phyloP scores from a whole-genome alignment of 2,888 invertebrate species.

The Deilephila porcellus region DNA sequence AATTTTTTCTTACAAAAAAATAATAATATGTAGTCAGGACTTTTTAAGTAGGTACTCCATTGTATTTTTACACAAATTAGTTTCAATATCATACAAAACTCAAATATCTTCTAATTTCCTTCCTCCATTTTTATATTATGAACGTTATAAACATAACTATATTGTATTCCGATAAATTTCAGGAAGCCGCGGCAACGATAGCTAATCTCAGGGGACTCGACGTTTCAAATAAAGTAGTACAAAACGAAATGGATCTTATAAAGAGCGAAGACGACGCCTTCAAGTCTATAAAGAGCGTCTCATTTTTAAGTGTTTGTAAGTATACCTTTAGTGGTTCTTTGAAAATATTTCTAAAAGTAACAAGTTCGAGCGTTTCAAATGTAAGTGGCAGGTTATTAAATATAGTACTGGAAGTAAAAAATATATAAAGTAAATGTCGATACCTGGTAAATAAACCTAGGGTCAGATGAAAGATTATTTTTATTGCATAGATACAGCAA shows the following conservation, averaged over 20 bases:
- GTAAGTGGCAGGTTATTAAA: neutral
- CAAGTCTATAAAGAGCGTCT: slow-evolving; percentile 59
- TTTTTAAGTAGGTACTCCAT: no score
- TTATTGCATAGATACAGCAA: no score
- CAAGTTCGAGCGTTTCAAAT: neutral
- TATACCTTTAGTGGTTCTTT: slow-evolving; percentile 33
- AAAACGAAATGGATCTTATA: slow-evolving; percentile 56
- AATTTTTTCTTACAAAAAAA: no score
- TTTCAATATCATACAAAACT: neutral
- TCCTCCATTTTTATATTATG: neutral
- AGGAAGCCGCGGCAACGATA: slow-evolving; percentile 59
- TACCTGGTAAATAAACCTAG: no score
- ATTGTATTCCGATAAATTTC: slow-evolving; percentile 30
- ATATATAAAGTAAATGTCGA: neutral
- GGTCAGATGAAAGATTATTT: no score
- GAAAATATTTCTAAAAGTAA: slow-evolving; percentile 12
- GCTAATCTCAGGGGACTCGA: slow-evolving; percentile 59
- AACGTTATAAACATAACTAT: neutral
- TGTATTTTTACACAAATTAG: neutral
- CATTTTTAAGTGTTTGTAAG: slow-evolving; percentile 61
- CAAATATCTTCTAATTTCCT: neutral
- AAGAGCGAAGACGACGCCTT: slow-evolving; percentile 56
- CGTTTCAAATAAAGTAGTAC: slow-evolving; percentile 54
- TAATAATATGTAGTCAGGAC: no score
- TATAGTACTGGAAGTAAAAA: neutral